Evolutionary conservation across 2,797 vertebrate genomes (phyloP).

Genomic region (Fistularia commersonii): DNA sequence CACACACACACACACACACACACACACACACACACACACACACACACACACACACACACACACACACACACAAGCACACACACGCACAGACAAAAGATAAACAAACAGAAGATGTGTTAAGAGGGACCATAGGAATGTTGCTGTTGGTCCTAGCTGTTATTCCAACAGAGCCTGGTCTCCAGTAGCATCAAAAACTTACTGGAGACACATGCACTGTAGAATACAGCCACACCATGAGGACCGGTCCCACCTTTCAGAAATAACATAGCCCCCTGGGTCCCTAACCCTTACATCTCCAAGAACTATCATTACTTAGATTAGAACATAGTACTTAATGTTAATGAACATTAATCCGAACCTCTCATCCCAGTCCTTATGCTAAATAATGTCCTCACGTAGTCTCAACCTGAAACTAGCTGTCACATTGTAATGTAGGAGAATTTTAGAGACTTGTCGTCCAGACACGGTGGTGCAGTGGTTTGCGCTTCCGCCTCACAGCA

Average conservation of each 20-base stretch:
- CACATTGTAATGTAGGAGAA: too few relatives aligned
- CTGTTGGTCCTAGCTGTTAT: conserved; percentile 87
- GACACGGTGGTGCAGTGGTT: too few relatives aligned
- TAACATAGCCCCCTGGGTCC: neutral
- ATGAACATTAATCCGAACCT: too few relatives aligned
- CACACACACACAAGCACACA: conserved; percentile 19
- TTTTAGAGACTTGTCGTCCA: too few relatives aligned
- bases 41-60: conserved; percentile 2
- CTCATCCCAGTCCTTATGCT: too few relatives aligned
- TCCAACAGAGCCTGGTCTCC: conserved; percentile 97
- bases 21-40: conserved; percentile 10
- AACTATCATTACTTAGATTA: too few relatives aligned
- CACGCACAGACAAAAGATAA: neutral
- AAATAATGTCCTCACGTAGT: too few relatives aligned
- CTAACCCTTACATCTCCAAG: too few relatives aligned
- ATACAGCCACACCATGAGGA: conserved; percentile 85
- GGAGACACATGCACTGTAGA: conserved; percentile 99
- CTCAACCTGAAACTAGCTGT: too few relatives aligned
- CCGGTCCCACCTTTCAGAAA: conserved; percentile 7
- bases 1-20: conserved; percentile 1
- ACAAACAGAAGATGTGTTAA: neutral
- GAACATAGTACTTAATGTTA: too few relatives aligned
- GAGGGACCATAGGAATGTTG: conserved; percentile 40
- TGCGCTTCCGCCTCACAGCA: too few relatives aligned
- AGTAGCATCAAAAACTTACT: conserved; percentile 89